Base-by-base conservation (phyloP, 2,888 invertebrate species). In the Pteria penguin region DNA sequence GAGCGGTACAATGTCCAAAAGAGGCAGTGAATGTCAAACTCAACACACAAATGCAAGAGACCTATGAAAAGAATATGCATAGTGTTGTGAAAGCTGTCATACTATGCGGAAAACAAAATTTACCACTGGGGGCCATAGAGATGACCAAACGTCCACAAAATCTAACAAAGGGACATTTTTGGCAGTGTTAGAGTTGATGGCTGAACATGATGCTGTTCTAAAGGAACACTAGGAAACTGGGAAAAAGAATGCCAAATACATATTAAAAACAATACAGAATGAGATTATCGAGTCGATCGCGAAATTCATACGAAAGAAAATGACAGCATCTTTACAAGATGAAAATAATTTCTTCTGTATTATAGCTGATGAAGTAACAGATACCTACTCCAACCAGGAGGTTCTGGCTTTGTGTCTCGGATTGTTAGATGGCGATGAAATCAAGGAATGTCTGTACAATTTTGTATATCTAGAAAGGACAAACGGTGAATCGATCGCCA, bases 71-170 rank as follows among this genome's bases (percentile, higher is more conserved):
- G 14, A 68, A 57, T 32, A 31, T 27, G 2, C 68, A 68, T 18
- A 57, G 58, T 22, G 33, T 68, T 24, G 68, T 68, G 4, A 55
- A 68, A 22, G 52, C 55, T 22, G 18, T 68, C 18, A 29, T 60
- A 58, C 31, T 70, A 22, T 70, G 70, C 29, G 70, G 70, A 14
- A 68, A 70, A 26, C 70, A 60, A 36, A 70, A 70, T 32, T 32
- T 70, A 29, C n/a, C 70, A 14, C 26, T 70, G 29, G 70, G 52
- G 61, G 68, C 18, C 70, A 70, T 26, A 29, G 70, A 5, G 70
- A 70, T 70, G 70, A 70, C n/a, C 33, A 36, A 8, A 70, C 36
- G 11, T 58, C 33, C n/a, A 5, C 26, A 11, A 26, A 31, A n/a
- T 5, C 45, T n/a, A 70, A 60, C 29, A 61, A 45, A 33, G 70